These are phyloP conservation scores for Pterobdella sp. DNA, from an alignment of 2,888 invertebrate genomes.

Conservation along the genomic window DNA sequence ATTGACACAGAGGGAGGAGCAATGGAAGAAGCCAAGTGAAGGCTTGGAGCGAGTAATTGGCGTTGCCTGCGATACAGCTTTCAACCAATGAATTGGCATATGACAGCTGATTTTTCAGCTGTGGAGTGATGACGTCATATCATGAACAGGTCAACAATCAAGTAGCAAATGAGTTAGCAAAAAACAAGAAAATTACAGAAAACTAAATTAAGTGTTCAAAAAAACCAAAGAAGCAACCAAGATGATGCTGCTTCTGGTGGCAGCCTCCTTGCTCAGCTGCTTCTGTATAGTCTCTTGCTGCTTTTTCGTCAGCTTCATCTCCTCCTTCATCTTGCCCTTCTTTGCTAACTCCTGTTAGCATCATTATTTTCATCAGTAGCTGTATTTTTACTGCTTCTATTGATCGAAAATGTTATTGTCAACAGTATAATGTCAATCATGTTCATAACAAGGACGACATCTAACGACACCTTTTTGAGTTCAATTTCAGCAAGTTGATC, in stretches of 20 bases:
- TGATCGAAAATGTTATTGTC: not conserved
- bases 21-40: slow-evolving; percentile 58
- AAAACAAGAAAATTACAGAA: not conserved
- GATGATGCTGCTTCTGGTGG: slow-evolving; percentile 58
- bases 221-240: not conserved
- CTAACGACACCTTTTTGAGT: slow-evolving; percentile 59
- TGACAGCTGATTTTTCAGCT: slow-evolving; percentile 33
- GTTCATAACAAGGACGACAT: not conserved
- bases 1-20: slow-evolving; percentile 62
- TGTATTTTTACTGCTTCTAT: not conserved
- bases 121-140: not conserved
- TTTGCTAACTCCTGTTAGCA: slow-evolving; percentile 53
- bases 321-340: slow-evolving; percentile 52
- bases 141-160: not conserved
- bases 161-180: not conserved
- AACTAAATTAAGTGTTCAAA: not conserved
- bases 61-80: slow-evolving; percentile 53
- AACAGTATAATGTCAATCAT: not conserved
- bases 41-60: slow-evolving; percentile 55
- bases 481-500: slow-evolving; percentile 92
- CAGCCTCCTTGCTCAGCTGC: slow-evolving; percentile 75
- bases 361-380: too few species aligned
- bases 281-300: slow-evolving; percentile 82
- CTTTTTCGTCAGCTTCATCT: slow-evolving; percentile 63
- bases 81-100: slow-evolving; percentile 41